These are phyloP conservation scores for Xiphorhynchus elegans DNA, from an alignment of 2,113 vertebrate genomes.

Conservation along the genomic window DNA sequence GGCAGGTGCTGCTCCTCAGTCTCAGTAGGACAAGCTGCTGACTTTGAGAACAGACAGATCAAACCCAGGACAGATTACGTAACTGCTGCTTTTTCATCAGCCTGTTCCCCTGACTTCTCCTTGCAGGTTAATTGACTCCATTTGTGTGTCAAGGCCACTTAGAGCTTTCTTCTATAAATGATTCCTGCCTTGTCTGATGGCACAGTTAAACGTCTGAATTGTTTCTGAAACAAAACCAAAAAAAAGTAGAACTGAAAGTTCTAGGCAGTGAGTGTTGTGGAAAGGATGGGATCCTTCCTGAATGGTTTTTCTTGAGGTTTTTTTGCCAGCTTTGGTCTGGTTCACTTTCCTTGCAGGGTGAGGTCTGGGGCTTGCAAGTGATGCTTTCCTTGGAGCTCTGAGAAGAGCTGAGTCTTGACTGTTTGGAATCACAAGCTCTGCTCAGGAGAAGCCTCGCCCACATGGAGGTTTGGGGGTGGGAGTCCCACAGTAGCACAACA, in stretches of 20 bases:
- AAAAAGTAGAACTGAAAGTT: not conserved
- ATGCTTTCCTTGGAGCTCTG: not conserved
- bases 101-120: not conserved
- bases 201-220: slow-evolving; percentile 1
- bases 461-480: fast-evolving
- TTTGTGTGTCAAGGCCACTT: slow-evolving; percentile 39
- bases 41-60: not conserved
- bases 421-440: not conserved
- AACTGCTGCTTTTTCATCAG: not conserved
- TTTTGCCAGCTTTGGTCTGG: not conserved
- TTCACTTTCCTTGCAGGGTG: not conserved
- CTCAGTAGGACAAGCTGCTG: not conserved
- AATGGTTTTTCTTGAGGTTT: not conserved
- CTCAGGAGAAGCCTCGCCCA: fast-evolving
- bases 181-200: not conserved
- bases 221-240: not conserved
- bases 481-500: not conserved
- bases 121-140: slow-evolving; percentile 47
- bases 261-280: not conserved
- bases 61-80: not conserved
- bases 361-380: not conserved
- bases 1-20: not conserved
- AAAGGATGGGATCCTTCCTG: not conserved
- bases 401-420: not conserved
- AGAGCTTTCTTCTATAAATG: slow-evolving; percentile 14